Conservation (phyloP, 2,888 invertebrate species). For the Epiblema foenella region DNA sequence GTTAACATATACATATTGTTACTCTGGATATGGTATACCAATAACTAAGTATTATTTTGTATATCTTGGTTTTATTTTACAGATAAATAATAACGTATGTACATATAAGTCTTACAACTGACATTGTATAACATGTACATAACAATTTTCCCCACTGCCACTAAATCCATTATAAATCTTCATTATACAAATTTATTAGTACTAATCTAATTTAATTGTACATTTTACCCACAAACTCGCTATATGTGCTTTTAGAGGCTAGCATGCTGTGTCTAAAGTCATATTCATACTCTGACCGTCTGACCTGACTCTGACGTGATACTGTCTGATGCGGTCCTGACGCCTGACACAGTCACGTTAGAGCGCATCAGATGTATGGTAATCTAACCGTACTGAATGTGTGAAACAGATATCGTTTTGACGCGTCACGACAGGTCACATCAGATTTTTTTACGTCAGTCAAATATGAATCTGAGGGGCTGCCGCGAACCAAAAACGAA, state of each 20-base stretch:
- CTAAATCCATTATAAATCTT: neutral
- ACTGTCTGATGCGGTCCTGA: no score
- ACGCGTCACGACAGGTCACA: no score
- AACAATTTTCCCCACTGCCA: slow-evolving; percentile 19
- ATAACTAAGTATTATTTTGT: slow-evolving; percentile 3
- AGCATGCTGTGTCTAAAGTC: slow-evolving; percentile 17
- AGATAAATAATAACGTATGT: neutral
- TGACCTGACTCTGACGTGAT: no score
- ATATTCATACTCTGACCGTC: no score
- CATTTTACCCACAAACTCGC: neutral
- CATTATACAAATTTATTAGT: neutral
- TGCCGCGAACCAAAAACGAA: no score
- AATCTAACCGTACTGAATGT: no score
- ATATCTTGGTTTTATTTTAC: neutral
- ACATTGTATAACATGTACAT: slow-evolving; percentile 19
- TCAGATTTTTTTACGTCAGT: no score
- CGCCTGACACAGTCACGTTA: no score
- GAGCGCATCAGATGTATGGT: no score
- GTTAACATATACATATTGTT: slow-evolving; percentile 9
- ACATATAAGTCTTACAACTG: slow-evolving; percentile 1
- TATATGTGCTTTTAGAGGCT: slow-evolving; percentile 27
- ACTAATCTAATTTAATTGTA: slow-evolving; percentile 8
- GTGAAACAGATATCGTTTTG: no score
- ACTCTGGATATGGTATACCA: slow-evolving; percentile 7
- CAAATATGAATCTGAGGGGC: no score